These are phyloP conservation scores for Dermatophagoides farinae DNA, from an alignment of 1,140 invertebrate genomes.

Conservation along the genomic window DNA sequence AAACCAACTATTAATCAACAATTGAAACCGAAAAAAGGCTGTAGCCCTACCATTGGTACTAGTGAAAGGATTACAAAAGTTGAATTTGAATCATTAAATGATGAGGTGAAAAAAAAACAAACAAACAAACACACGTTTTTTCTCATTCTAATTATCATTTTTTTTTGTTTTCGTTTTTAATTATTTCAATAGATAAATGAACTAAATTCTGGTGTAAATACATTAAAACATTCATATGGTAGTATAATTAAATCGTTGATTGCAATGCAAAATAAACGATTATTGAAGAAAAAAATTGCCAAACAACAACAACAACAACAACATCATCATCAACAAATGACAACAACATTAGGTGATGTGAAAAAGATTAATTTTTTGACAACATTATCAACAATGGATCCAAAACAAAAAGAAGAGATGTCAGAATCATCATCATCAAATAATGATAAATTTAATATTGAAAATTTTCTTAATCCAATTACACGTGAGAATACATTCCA, in stretches of 20 bases:
- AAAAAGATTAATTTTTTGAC: background rate
- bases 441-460: background rate
- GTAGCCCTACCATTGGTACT: background rate
- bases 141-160: background rate
- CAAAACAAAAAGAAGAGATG: background rate
- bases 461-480: background rate
- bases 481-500: conserved; percentile 3
- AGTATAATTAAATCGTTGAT: conserved; percentile 7
- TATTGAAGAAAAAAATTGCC: background rate
- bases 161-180: background rate
- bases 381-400: background rate
- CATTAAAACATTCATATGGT: conserved; percentile 5
- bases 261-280: conserved; percentile 3
- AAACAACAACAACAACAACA: background rate
- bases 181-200: background rate
- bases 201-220: background rate
- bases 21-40: background rate
- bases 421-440: background rate
- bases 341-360: background rate
- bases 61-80: background rate
- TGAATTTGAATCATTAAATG: conserved; percentile 2
- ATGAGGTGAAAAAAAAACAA: background rate
- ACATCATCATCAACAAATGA: background rate
- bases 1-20: conserved; percentile 4
- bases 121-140: too few species aligned